Evolutionary conservation across 1,140 invertebrate genomes (phyloP), one percentile per base, ranked within the genome.

Genomic region (Monomorium pharaonis): DNA sequence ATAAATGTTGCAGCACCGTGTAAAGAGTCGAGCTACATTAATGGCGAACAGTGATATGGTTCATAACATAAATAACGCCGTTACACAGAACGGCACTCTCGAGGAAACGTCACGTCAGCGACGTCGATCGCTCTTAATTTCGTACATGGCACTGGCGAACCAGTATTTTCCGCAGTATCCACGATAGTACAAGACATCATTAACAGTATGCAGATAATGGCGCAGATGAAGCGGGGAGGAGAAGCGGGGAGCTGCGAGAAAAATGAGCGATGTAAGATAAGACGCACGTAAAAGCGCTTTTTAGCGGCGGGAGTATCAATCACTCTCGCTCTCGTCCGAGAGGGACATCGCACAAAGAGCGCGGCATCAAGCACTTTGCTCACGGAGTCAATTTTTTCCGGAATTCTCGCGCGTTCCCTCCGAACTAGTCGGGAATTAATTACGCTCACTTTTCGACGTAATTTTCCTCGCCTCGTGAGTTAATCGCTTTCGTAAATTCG

Each of bases 21-120:
- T 37, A 72, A 44, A 70, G 27, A 9, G 77, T 56, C 47, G 1
- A 27, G 51, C 27, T 69, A 37, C 47, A 72, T 83, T 72, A 74
- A 83, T 83, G 67, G 27, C 37, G 9, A 72, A 72, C n/a, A 51
- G 37, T 1, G 10, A 54, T 67, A 70, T 4, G 44, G 24, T 72
- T 72, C 51, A 58, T 83, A 72, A 83, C 78, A 83, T 83, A 83
- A 83, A 83, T 83, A 83, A 83, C 51, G 14, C 49, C 67, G 37
- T 60, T 60, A 83, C 78, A 83, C 12, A 83, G 78, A 83, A 83
- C 18, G 24, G 78, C 78, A 83, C 78, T 83, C 37, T 30, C 33
- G 51, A 83, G 51, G 37, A 83, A 58, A 30, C 37, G 78, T 83
- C 51, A 56, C 78, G 18, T 56, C 37, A 6, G 51, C 37, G 54